Conservation (phyloP, 2,797 vertebrate genomes). For the Phaenicophaeus curvirostris region DNA sequence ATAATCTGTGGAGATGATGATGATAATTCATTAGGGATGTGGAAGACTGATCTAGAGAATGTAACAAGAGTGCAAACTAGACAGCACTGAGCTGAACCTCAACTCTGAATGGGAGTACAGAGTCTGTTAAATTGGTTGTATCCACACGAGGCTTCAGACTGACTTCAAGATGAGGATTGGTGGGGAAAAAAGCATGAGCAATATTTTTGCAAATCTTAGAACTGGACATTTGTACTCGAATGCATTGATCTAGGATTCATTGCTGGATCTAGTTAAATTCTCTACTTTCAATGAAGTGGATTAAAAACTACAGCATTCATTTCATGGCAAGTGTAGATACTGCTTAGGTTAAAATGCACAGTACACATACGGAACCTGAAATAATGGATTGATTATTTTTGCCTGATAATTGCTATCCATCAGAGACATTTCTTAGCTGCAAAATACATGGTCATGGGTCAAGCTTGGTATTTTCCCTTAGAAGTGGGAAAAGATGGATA, state of each 20-base stretch:
- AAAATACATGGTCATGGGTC: not conserved
- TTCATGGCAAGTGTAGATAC: not conserved
- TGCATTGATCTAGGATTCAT: not conserved
- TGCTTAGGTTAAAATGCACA: not conserved
- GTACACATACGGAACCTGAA: not conserved
- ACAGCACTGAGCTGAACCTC: not conserved
- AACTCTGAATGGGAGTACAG: not conserved
- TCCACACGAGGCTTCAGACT: not conserved
- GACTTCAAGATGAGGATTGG: not conserved
- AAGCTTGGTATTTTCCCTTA: not conserved
- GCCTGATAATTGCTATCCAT: not conserved
- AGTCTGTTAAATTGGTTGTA: not conserved
- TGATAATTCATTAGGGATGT: slow-evolving; percentile 42
- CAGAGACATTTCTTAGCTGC: not conserved
- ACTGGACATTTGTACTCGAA: not conserved
- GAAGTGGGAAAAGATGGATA: not conserved
- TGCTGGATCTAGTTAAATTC: not conserved
- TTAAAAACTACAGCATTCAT: not conserved
- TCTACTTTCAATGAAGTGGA: not conserved
- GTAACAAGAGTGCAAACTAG: not conserved
- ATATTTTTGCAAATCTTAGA: not conserved
- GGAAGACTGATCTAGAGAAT: slow-evolving; percentile 8
- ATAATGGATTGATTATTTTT: not conserved
- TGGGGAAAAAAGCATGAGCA: not conserved
- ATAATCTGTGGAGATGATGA: slow-evolving; percentile 39